These are phyloP conservation scores for Ptychoptera contaminata DNA, from an alignment of 2,888 invertebrate species.

Conservation along the genomic window DNA sequence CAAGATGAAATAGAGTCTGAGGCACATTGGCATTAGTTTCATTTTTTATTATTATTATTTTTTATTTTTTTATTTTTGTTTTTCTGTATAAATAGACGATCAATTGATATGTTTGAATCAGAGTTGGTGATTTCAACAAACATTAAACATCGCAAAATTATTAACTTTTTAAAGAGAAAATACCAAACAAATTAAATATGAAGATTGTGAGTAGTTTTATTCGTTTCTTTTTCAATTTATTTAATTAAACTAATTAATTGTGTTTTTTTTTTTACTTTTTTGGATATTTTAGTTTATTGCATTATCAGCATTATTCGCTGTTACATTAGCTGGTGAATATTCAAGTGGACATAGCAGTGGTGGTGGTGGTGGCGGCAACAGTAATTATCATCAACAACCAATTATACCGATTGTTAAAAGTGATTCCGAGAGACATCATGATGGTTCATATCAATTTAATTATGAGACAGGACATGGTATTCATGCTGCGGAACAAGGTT, in stretches of 20 bases:
- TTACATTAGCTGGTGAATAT: neutral
- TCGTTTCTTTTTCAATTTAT: neutral
- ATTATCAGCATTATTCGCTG: neutral
- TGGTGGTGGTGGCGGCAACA: neutral
- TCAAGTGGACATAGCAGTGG: too few relatives aligned
- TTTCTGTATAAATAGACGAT: conserved; percentile 3
- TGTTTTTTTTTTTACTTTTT: neutral
- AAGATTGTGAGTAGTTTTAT: neutral
- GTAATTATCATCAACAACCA: neutral
- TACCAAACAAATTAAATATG: neutral
- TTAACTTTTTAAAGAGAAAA: neutral
- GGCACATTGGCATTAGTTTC: too few relatives aligned
- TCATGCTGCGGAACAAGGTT: conserved; percentile 51
- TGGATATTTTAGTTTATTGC: neutral
- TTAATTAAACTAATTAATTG: neutral
- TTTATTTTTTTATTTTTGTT: neutral
- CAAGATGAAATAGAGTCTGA: too few relatives aligned
- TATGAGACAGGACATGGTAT: conserved; percentile 65
- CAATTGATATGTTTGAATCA: conserved; percentile 2
- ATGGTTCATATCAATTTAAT: conserved; percentile 25
- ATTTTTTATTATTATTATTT: too few relatives aligned
- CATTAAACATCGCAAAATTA: conserved; percentile 1
- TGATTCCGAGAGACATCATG: conserved; percentile 2
- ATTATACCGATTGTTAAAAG: conserved; percentile 3
- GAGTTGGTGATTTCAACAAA: conserved; percentile 1